Percentiles rank a stretch among this genome's conserved stretches.
Conservation (phyloP, 2,888 invertebrate genomes). For the Zygogramma bicolorata region DNA sequence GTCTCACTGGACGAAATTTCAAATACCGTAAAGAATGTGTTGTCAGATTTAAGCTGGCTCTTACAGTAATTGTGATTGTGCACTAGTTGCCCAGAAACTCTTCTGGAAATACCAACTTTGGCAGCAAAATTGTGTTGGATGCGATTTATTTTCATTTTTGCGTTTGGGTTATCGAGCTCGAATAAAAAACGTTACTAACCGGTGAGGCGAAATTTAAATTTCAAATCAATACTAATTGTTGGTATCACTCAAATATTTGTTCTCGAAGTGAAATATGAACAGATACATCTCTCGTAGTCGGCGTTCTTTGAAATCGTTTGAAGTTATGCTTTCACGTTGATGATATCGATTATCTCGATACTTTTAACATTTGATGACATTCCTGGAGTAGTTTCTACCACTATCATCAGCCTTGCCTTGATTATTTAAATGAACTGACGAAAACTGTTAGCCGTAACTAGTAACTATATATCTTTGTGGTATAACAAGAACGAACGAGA, state of each 20-base stretch:
- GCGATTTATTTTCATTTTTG: too few relatives aligned
- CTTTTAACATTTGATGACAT: constrained; percentile 5
- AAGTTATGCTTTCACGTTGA: constrained; percentile 4
- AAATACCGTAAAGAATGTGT: too few relatives aligned
- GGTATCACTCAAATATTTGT: background rate
- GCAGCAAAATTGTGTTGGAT: too few relatives aligned
- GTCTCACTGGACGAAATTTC: too few relatives aligned
- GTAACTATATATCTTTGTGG: constrained; percentile 15
- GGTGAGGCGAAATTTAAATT: background rate
- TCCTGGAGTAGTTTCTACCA: constrained; percentile 9
- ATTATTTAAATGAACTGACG: constrained; percentile 12
- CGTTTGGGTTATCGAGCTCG: too few relatives aligned
- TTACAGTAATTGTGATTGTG: too few relatives aligned
- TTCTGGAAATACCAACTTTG: too few relatives aligned
- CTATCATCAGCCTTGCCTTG: constrained; percentile 3
- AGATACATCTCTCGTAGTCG: background rate
- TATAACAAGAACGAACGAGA: constrained; percentile 15
- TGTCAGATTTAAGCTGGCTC: too few relatives aligned
- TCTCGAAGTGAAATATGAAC: background rate
- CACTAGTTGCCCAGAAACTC: too few relatives aligned
- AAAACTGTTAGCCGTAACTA: constrained; percentile 6
- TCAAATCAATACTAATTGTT: background rate
- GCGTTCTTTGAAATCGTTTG: background rate
- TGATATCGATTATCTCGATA: constrained; percentile 12
- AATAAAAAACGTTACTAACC: background rate